Evolutionary conservation across 1,140 invertebrate species (phyloP), one percentile per base, ranked within the genome.

Genomic region (Nixonia krombeini): DNA sequence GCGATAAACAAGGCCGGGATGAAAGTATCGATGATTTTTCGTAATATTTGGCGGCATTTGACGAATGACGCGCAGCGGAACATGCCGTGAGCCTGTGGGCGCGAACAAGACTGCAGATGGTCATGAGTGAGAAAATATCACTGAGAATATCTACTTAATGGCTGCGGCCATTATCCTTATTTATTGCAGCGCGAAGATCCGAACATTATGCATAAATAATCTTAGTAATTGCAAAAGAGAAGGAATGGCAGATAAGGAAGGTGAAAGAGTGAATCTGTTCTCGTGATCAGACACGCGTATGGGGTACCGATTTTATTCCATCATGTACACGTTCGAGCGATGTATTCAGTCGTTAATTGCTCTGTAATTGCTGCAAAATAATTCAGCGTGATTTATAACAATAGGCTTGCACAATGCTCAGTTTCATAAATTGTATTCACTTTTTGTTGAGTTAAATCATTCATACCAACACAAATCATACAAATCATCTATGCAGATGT

Each of bases 41-140:
- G 51, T 61, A 64, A 45, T 45, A 64, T 52, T 47, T 46, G 58
- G 51, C 55, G 69, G 71, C 49, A 50, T 75, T 79, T 78, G 80
- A 81, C 74, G 73, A 71, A 82, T 79, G 71, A 53, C 68, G 57
- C 57, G 61, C 71, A 65, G 74, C 71, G 68, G 62, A 47, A 59
- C 63, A 59, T 38, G 46, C 70, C 59, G 58, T 41, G 63, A 72
- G 62, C 71, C 71, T 73, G 77, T 81, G 78, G 78, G 80, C 76
- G 79, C 70, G 68, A 77, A 78, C 75, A 73, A 72, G 68, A 73
- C 74, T 72, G 75, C 71, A 72, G 71, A 79, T 77, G 74, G 71
- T 69, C 67, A 66, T 49, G 70, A 75, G 80, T 74, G 80, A 84
- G 79, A 81, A 83, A 83, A 82, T 84, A 83, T 84, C 81, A 81